phyloP scores from a whole-genome alignment of 1,140 invertebrate genomes.

The Homalodisca vitripennis region DNA sequence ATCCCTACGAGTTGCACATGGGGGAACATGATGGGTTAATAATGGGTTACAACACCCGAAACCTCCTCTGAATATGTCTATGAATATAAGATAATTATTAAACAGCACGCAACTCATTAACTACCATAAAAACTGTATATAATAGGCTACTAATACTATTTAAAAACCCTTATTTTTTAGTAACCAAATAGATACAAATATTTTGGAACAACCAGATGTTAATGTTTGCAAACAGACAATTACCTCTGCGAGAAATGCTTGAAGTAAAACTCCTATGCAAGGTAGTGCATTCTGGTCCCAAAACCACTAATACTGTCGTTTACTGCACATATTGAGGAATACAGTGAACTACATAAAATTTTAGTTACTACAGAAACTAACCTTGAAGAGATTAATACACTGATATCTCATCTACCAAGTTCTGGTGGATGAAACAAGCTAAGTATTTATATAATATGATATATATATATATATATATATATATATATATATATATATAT shows the following conservation, averaged over 20 bases:
- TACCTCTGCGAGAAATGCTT: neutral
- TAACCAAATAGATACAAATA: neutral
- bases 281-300: neutral
- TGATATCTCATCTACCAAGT: slow-evolving; percentile 22
- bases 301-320: neutral
- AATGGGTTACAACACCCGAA: too few relatives aligned
- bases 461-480: too few relatives aligned
- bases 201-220: neutral
- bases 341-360: neutral
- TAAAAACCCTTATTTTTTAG: neutral
- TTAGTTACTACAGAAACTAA: neutral
- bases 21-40: too few relatives aligned
- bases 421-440: too few relatives aligned
- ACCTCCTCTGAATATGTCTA: too few relatives aligned
- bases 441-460: too few relatives aligned
- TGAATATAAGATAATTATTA: too few relatives aligned
- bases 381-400: neutral
- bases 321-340: neutral
- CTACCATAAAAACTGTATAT: too few relatives aligned
- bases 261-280: neutral
- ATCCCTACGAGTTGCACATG: too few relatives aligned
- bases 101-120: too few relatives aligned
- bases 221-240: neutral
- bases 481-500: too few relatives aligned
- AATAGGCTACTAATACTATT: neutral